phyloP scores from a whole-genome alignment of 1,140 invertebrate species.

The Papilio xuthus region DNA sequence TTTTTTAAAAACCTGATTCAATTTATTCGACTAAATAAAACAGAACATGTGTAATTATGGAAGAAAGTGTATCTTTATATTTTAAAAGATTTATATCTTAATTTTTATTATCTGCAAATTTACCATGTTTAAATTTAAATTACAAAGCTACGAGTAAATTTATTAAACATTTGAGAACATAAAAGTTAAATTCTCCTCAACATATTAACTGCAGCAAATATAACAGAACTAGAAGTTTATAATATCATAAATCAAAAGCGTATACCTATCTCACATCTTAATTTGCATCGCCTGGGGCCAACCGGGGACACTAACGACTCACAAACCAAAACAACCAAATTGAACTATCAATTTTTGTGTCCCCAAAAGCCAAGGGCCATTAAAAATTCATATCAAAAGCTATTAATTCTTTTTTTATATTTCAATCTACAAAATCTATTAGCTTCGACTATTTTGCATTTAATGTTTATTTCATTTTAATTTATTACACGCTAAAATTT shows the following conservation, averaged over 20 bases:
- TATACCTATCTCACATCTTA: slow-evolving; percentile 72
- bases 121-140: slow-evolving; percentile 8
- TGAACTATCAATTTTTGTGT: slow-evolving; percentile 76
- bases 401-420: slow-evolving; percentile 55
- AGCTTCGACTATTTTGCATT: slow-evolving; percentile 36
- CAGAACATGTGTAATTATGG: background rate
- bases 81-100: background rate
- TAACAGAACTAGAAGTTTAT: slow-evolving; percentile 49
- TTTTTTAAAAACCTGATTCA: background rate
- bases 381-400: slow-evolving; percentile 65
- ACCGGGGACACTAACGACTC: slow-evolving; percentile 73
- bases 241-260: slow-evolving; percentile 70
- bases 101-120: slow-evolving; percentile 18
- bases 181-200: background rate
- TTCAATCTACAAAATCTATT: slow-evolving; percentile 9
- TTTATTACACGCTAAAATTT: slow-evolving; percentile 52
- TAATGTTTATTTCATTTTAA: slow-evolving; percentile 58
- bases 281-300: slow-evolving; percentile 73
- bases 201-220: slow-evolving; percentile 25
- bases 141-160: slow-evolving; percentile 7
- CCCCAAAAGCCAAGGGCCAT: slow-evolving; percentile 61
- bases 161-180: slow-evolving; percentile 22
- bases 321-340: slow-evolving; percentile 76
- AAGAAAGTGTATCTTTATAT: background rate
- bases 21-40: background rate